Evolutionary conservation across 2,113 vertebrate species (phyloP), one percentile per base, ranked within the genome.

Genomic region (Beaufortia kweichowensis): DNA sequence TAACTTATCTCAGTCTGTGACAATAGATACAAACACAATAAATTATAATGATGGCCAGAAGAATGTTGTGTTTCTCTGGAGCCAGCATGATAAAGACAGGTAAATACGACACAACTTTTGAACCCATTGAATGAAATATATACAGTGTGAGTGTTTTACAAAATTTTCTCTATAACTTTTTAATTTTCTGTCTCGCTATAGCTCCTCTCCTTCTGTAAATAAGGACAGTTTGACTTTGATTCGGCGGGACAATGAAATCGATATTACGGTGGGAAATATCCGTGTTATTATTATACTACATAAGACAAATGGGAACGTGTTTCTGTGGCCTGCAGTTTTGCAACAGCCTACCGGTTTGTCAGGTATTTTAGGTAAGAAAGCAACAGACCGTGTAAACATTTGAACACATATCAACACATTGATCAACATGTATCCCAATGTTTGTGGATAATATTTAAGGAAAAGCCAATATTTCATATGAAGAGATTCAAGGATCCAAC

Each of bases 241-340:
- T 10, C 48, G 11, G 10, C 67, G 68, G n/a, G 59, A 61, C 24
- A 86, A 50, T 1, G 87, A 90, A 71, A 28, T 87, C 17, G 82
- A 88, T 9, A 6, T 92, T 61, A 46, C 77, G 4, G 50, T 48
- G n/a, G 87, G 77, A 55, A 79, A 75, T 2, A 53, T 79, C 1
- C 81, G 69, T 1, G n/a, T 89, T 6, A 29, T 88, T 71, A 71
- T 92, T 68, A 61, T 87, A 15, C 46, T 84, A 60, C 87, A 91
- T 55, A 23, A 66, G 12, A 77, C 41, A 1, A 7, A 31, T 0
- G 53, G 79, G 0, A 0, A 19, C 0, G 1, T 26, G 24, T 85
- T 90, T 70, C 82, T 91, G 17, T 91, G 91, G 90, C 90, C 89
- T 0, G 84, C 63, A 57, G 19, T 91, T 12, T 83, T 69, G 63